These are phyloP conservation scores for Mythimna ferrago DNA, from an alignment of 2,888 invertebrate species.

Conservation along the genomic window DNA sequence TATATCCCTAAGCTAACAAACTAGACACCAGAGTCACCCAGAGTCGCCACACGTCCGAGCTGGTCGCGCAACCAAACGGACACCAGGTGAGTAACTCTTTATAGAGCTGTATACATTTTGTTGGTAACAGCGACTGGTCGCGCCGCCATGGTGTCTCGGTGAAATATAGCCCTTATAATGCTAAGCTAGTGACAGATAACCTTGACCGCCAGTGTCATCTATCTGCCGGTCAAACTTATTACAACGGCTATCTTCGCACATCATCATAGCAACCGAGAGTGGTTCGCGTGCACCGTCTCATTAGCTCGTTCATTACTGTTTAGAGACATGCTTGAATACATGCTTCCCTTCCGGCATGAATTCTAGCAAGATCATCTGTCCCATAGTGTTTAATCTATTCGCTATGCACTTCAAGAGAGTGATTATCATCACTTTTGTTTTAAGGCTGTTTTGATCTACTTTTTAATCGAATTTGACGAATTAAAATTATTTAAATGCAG, in stretches of 20 bases:
- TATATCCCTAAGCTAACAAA: too few relatives aligned
- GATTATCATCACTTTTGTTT: background rate
- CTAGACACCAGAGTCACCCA: too few relatives aligned
- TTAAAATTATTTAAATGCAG: background rate
- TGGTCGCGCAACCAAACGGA: too few relatives aligned
- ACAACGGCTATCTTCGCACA: conserved; percentile 23
- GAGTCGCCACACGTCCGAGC: too few relatives aligned
- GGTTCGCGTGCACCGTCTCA: conserved; percentile 18
- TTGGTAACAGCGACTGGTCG: too few relatives aligned
- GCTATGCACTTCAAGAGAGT: background rate
- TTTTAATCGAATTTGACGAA: background rate
- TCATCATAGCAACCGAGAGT: conserved; percentile 19
- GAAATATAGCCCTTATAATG: background rate
- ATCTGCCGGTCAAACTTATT: conserved; percentile 29
- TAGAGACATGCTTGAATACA: background rate
- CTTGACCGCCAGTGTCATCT: conserved; percentile 27
- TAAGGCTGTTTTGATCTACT: background rate
- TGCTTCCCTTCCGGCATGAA: conserved; percentile 13
- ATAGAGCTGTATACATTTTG: too few relatives aligned
- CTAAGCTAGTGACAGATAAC: conserved; percentile 12
- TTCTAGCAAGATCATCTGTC: conserved; percentile 2
- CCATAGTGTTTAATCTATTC: background rate
- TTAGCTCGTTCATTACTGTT: conserved; percentile 21
- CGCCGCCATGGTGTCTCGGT: too few relatives aligned
- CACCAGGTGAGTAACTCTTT: too few relatives aligned